phyloP scores from a whole-genome alignment of 1,140 invertebrate genomes.

The Neelides sp. region DNA sequence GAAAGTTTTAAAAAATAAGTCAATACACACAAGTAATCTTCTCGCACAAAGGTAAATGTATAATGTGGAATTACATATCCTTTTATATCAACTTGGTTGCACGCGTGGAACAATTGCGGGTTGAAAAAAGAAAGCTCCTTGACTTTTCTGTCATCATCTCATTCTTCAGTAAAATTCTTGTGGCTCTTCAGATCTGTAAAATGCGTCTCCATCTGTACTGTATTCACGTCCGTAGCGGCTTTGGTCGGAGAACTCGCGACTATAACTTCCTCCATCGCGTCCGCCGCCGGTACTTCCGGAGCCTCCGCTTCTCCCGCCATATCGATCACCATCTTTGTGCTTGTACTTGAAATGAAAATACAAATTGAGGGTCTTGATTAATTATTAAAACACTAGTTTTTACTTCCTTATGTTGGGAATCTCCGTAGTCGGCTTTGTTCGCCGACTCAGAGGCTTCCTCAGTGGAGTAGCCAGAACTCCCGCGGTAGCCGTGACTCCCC shows the following conservation, averaged over 20 bases:
- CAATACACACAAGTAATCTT: neutral
- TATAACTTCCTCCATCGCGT: neutral
- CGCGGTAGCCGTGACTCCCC: neutral
- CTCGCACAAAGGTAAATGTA: neutral
- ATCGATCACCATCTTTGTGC: neutral
- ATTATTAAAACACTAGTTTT: no score
- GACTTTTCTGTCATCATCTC: neutral
- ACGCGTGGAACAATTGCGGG: neutral
- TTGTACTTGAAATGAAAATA: no score
- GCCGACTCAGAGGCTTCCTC: slow-evolving; percentile 2
- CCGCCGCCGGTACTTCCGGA: neutral
- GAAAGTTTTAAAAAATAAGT: neutral
- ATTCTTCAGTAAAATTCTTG: neutral
- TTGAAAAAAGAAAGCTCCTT: neutral
- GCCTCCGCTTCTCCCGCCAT: neutral
- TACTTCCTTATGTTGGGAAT: slow-evolving; percentile 3
- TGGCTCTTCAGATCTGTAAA: neutral
- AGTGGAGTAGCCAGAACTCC: neutral
- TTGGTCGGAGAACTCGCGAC: no score
- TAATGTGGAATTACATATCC: neutral
- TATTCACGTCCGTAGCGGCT: neutral
- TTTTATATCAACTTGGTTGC: neutral
- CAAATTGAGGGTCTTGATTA: no score
- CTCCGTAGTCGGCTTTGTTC: slow-evolving; percentile 1
- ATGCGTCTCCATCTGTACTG: slow-evolving; percentile 2